Evolutionary conservation across 2,888 invertebrate species (phyloP).

Genomic region (Meiosimyza decipiens): DNA sequence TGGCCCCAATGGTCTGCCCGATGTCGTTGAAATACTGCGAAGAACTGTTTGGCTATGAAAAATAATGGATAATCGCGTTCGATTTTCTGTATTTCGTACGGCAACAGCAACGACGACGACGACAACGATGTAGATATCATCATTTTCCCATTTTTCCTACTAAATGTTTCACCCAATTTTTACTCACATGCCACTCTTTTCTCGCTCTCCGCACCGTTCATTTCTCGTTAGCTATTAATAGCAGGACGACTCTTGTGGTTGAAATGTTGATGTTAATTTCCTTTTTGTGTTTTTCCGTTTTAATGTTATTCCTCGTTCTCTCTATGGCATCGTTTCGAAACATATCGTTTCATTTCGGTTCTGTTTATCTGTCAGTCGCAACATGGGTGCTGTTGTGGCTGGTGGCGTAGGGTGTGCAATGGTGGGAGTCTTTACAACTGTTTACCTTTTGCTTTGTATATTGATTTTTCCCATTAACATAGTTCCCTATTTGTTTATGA

Average conservation of each 20-base stretch:
- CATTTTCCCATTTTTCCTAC: background rate
- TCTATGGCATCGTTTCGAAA: background rate
- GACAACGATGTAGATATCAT: background rate
- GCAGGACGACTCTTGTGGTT: constrained; percentile 17
- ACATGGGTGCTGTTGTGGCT: too few relatives aligned
- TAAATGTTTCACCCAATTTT: background rate
- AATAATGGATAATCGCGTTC: constrained; percentile 25
- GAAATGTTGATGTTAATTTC: constrained; percentile 6
- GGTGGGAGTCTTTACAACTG: too few relatives aligned
- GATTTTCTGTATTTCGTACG: constrained; percentile 25
- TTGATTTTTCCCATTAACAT: too few relatives aligned
- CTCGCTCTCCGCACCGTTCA: constrained; percentile 1
- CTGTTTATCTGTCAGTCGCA: background rate
- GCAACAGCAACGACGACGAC: too few relatives aligned
- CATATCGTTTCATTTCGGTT: constrained; percentile 16
- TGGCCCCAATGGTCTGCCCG: constrained; percentile 49
- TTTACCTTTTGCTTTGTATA: too few relatives aligned
- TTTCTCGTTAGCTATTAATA: constrained; percentile 15
- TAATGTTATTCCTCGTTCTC: background rate
- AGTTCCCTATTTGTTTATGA: too few relatives aligned
- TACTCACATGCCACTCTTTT: background rate
- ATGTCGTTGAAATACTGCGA: constrained; percentile 59
- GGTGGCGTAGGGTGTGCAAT: too few relatives aligned
- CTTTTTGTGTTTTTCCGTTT: background rate
- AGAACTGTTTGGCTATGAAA: constrained; percentile 49